phyloP scores from a whole-genome alignment of 2,113 vertebrate genomes.

The Naja naja region DNA sequence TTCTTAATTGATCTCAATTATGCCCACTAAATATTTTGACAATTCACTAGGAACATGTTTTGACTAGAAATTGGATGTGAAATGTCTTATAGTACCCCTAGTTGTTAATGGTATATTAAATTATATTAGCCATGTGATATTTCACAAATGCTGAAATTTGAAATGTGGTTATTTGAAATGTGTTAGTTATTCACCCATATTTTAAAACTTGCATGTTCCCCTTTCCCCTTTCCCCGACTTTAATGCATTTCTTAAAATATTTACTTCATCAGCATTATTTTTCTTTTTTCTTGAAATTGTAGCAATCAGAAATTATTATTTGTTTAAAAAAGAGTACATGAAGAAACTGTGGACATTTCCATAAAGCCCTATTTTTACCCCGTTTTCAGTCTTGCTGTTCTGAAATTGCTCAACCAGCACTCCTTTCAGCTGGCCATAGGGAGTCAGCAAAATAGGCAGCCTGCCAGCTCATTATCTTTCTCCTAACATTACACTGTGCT shows the following conservation, averaged over 20 bases:
- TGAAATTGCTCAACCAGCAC: background rate
- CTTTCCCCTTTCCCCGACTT: rapidly evolving
- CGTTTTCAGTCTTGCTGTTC: background rate
- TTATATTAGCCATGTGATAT: background rate
- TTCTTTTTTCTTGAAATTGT: background rate
- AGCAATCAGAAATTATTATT: background rate
- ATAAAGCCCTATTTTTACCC: background rate
- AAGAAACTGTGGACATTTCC: background rate
- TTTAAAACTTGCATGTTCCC: background rate
- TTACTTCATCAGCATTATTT: background rate
- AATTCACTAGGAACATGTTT: background rate
- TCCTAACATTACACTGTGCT: background rate
- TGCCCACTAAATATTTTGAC: background rate
- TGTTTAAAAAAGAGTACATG: background rate
- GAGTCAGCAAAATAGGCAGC: background rate
- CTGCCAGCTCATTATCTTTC: background rate
- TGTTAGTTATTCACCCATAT: background rate
- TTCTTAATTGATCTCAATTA: background rate
- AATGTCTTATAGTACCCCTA: background rate
- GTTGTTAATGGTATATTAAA: background rate
- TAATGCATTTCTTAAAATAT: background rate
- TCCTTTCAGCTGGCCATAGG: background rate
- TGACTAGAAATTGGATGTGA: background rate
- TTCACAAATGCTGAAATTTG: background rate
- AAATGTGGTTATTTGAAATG: background rate